A percentile compares a stretch with the other conserved stretches of the same genome.
Conservation (phyloP, 30 jellyfish, hydroid and myxozoan species). For the Sanderia malayensis region DNA sequence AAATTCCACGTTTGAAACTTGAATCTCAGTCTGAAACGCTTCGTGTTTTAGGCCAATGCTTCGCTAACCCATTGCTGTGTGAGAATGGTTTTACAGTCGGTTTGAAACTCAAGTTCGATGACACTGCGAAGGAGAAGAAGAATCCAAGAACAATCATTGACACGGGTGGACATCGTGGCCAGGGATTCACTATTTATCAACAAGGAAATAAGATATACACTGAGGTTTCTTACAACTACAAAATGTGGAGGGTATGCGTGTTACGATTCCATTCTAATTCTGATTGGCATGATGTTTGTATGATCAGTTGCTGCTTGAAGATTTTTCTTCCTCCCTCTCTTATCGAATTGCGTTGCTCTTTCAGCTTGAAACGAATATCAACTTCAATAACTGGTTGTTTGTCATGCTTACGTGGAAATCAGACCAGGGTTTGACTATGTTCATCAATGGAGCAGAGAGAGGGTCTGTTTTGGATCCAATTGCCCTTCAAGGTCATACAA, state of each 20-base stretch:
- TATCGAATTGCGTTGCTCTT: too few relatives aligned
- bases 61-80: conserved; percentile 88
- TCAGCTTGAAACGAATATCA: conserved; percentile 67
- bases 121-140: conserved; percentile 40
- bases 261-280: not conserved
- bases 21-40: too few relatives aligned
- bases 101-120: conserved; percentile 73
- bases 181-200: conserved; percentile 88
- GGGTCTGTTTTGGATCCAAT: conserved; percentile 61
- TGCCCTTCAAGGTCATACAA: conserved; percentile 72
- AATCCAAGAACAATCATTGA: conserved; percentile 80
- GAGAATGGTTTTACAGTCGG: conserved; percentile 94
- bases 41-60: conserved; percentile 77
- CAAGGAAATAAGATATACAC: conserved; percentile 66
- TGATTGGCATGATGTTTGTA: too few relatives aligned
- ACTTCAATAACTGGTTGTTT: conserved; percentile 76
- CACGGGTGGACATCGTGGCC: conserved; percentile 99
- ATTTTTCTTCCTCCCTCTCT: too few relatives aligned
- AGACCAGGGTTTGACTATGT: conserved; percentile 81
- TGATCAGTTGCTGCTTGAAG: too few relatives aligned
- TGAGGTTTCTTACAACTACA: conserved; percentile 86
- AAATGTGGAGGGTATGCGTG: conserved; percentile 89
- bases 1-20: too few relatives aligned
- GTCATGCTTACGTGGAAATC: conserved; percentile 83
- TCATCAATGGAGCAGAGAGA: conserved; percentile 70